Evolutionary conservation across 2,797 vertebrate genomes (phyloP).

Genomic region (Lagorchestes hirsutus): DNA sequence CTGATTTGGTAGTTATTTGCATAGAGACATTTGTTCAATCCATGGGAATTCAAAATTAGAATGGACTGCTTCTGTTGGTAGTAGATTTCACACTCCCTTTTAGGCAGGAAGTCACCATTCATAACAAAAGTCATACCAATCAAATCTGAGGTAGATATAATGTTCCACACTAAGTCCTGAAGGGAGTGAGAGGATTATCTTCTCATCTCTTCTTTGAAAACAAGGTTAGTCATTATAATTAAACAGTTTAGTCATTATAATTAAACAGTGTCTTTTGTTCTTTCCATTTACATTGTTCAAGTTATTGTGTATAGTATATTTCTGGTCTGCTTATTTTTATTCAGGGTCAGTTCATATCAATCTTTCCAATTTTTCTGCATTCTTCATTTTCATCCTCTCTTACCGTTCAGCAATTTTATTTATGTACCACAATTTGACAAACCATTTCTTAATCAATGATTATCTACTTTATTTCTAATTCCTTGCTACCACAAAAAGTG

Average conservation of each 20-base stretch:
- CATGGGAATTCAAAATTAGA: background rate
- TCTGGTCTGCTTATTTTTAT: too few species aligned
- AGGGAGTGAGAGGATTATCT: background rate
- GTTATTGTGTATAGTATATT: background rate
- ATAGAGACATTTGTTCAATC: background rate
- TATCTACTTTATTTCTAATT: background rate
- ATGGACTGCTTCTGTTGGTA: background rate
- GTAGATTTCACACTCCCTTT: background rate
- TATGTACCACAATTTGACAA: background rate
- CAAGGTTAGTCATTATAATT: background rate
- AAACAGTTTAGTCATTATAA: background rate
- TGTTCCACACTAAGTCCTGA: background rate
- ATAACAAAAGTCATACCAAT: background rate
- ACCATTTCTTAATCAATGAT: background rate
- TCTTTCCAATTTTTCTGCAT: background rate
- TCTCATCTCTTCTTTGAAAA: background rate
- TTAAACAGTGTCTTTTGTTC: background rate
- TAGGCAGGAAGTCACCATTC: background rate
- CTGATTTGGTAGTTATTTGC: background rate
- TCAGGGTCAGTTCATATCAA: background rate
- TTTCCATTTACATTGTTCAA: background rate
- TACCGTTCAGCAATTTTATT: background rate
- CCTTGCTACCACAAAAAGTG: background rate
- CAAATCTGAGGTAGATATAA: background rate
- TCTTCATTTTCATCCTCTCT: background rate